Conservation (phyloP, 2,888 invertebrate species). For the Chrysolina americana region DNA sequence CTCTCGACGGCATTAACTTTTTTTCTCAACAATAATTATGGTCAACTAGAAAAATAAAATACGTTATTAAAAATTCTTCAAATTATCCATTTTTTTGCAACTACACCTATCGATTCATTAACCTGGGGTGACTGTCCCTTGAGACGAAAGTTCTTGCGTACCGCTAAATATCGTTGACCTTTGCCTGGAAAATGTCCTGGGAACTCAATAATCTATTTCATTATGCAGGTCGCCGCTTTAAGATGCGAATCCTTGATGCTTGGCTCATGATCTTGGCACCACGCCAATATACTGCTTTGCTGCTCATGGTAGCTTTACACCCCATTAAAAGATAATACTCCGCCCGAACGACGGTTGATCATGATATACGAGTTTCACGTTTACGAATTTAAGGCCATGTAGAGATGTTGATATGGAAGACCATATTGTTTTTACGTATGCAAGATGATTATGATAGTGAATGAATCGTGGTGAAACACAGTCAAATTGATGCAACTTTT, state of each 20-base stretch:
- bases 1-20: too few relatives aligned
- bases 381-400: not conserved
- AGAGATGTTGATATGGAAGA: not conserved
- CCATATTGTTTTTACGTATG: not conserved
- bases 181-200: not conserved
- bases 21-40: too few relatives aligned
- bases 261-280: conserved; percentile 1
- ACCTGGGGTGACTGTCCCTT: not conserved
- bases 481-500: too few relatives aligned
- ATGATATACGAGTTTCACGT: not conserved
- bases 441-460: too few relatives aligned
- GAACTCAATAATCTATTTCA: not conserved
- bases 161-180: not conserved
- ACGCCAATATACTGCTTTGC: not conserved
- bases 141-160: not conserved
- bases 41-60: too few relatives aligned
- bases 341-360: not conserved
- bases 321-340: conserved; percentile 19
- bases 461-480: too few relatives aligned
- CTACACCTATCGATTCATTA: too few relatives aligned
- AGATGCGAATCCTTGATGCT: not conserved
- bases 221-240: not conserved
- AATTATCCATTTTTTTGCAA: too few relatives aligned
- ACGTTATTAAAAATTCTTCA: too few relatives aligned
- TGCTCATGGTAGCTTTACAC: conserved; percentile 1